Conservation (phyloP, 2,888 invertebrate species). For the Parnassius apollo region DNA sequence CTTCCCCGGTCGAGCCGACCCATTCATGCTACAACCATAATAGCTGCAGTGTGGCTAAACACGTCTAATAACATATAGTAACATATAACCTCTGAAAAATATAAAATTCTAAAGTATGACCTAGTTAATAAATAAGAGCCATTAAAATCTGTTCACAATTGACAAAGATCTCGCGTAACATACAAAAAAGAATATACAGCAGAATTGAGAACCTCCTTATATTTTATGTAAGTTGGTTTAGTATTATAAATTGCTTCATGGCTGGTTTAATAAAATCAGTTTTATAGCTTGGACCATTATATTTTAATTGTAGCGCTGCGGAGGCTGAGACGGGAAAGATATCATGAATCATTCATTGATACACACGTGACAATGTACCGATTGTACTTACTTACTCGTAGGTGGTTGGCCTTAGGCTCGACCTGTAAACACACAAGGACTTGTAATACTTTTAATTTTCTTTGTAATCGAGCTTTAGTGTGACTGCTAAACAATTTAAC, state of each 20-base stretch:
- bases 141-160: too few species aligned
- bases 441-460: conserved; percentile 14
- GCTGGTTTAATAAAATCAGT: conserved; percentile 17
- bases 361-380: conserved; percentile 19
- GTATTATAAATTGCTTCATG: conserved; percentile 11
- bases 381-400: not conserved
- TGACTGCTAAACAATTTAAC: not conserved
- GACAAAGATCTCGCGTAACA: too few species aligned
- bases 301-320: not conserved
- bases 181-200: too few species aligned
- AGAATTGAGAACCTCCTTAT: too few species aligned
- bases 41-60: too few species aligned
- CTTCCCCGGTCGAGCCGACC: too few species aligned
- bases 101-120: too few species aligned
- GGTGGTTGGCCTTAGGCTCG: conserved; percentile 22
- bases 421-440: conserved; percentile 17
- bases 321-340: conserved; percentile 1
- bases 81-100: too few species aligned
- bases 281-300: conserved; percentile 14
- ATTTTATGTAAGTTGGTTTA: not conserved
- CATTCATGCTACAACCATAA: too few species aligned
- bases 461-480: not conserved
- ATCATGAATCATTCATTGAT: conserved; percentile 17
- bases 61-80: too few species aligned
- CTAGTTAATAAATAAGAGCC: too few species aligned